A percentile compares a stretch with the other conserved stretches of the same genome.
Evolutionary conservation across 2,113 vertebrate genomes (phyloP).

Genomic region (Cyprinodon brontotheroides): DNA sequence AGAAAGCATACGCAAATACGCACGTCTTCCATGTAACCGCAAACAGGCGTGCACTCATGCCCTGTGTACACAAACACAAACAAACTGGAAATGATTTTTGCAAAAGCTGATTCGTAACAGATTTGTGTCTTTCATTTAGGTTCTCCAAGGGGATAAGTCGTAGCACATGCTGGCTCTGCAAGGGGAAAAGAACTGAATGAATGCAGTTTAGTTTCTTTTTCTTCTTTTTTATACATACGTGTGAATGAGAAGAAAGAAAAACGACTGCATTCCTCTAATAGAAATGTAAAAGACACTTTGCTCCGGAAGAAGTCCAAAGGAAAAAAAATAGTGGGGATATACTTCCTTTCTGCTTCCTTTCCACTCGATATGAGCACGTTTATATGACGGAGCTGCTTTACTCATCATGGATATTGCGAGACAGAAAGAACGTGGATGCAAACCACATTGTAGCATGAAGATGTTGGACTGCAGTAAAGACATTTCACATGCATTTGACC

Average conservation of each 20-base stretch:
- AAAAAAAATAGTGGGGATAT: slow-evolving; percentile 29
- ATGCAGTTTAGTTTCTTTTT: slow-evolving; percentile 26
- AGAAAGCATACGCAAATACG: slow-evolving; percentile 9
- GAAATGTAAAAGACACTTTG: slow-evolving; percentile 51
- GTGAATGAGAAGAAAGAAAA: slow-evolving; percentile 23
- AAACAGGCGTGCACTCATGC: slow-evolving; percentile 4
- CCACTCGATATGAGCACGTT: slow-evolving; percentile 8
- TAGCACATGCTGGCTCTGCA: slow-evolving; percentile 75
- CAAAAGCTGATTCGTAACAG: slow-evolving; percentile 39
- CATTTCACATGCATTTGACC: slow-evolving; percentile 19
- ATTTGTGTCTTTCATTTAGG: slow-evolving; percentile 77
- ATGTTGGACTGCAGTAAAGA: slow-evolving; percentile 28
- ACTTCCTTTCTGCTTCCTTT: slow-evolving; percentile 29
- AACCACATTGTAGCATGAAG: slow-evolving; percentile 29
- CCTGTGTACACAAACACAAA: slow-evolving; percentile 2
- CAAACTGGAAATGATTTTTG: background rate
- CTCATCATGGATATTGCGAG: background rate
- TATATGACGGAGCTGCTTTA: slow-evolving; percentile 27
- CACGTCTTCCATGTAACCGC: background rate
- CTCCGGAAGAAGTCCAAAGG: slow-evolving; percentile 32
- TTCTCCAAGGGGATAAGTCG: slow-evolving; percentile 95
- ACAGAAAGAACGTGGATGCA: slow-evolving; percentile 10
- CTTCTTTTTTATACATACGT: slow-evolving; percentile 11
- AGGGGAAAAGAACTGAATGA: slow-evolving; percentile 53
- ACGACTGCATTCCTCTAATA: slow-evolving; percentile 53